Conservation (phyloP, 1,140 invertebrate genomes). For the Zaprionus africanus region DNA sequence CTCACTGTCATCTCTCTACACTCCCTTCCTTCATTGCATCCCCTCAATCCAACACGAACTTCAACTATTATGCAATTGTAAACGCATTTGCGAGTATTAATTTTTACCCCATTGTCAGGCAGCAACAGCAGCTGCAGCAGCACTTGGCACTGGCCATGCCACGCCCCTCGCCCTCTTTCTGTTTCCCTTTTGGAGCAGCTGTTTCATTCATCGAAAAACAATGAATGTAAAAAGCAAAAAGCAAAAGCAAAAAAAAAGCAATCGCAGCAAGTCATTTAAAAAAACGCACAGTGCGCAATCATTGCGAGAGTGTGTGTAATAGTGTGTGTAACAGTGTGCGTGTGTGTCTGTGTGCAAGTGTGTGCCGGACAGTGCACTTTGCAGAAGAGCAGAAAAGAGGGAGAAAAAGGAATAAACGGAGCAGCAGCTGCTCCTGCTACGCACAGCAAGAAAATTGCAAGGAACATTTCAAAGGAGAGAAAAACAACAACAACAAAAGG, state of each 20-base stretch:
- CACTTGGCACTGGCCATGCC: slow-evolving; percentile 20
- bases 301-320: neutral
- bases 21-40: neutral
- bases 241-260: slow-evolving; percentile 29
- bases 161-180: slow-evolving; percentile 13
- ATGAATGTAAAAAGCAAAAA: slow-evolving; percentile 46
- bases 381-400: neutral
- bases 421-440: neutral
- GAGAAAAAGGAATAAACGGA: neutral
- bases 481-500: slow-evolving; percentile 1
- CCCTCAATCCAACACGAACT: slow-evolving; percentile 10
- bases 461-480: neutral
- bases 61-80: slow-evolving; percentile 66
- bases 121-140: neutral
- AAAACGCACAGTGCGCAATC: slow-evolving; percentile 21
- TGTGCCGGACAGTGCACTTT: slow-evolving; percentile 43
- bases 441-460: slow-evolving; percentile 13
- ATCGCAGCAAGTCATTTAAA: slow-evolving; percentile 58
- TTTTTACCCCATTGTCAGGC: slow-evolving; percentile 30
- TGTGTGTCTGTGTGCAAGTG: slow-evolving; percentile 23
- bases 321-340: neutral
- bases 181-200: slow-evolving; percentile 17
- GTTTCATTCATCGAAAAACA: slow-evolving; percentile 57
- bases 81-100: slow-evolving; percentile 76
- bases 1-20: neutral